Percentiles rank a stretch among this genome's conserved stretches.
Evolutionary conservation across 2,888 invertebrate species (phyloP).

Genomic region (Lordiphosa fenestrarum): DNA sequence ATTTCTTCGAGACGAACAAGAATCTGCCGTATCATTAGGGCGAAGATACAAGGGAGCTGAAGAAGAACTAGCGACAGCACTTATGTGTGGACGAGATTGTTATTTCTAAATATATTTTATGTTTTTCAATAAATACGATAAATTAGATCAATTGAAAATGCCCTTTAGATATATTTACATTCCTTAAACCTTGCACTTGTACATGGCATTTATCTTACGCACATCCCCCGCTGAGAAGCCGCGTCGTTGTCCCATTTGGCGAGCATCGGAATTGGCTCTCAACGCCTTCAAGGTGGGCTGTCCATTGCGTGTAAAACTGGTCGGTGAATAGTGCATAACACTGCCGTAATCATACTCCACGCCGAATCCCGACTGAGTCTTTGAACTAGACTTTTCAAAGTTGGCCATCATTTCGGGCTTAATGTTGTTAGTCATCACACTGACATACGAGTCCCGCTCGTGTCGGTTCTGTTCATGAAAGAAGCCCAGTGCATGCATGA

Average conservation of each 20-base stretch:
- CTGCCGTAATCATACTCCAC: conserved; percentile 89
- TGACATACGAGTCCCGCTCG: conserved; percentile 86
- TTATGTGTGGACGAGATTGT: conserved; percentile 24
- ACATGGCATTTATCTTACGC: conserved; percentile 76
- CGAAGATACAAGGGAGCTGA: not conserved
- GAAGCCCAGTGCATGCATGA: conserved; percentile 90
- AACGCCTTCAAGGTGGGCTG: conserved; percentile 86
- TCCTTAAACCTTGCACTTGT: conserved; percentile 58
- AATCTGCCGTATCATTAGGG: conserved; percentile 72
- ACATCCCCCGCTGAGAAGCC: conserved; percentile 76
- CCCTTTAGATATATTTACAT: not conserved
- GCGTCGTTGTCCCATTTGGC: conserved; percentile 72
- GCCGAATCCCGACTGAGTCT: conserved; percentile 83
- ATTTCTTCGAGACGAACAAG: conserved; percentile 78
- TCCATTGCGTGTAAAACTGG: conserved; percentile 87
- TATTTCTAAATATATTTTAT: conserved; percentile 32
- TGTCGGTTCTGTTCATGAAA: conserved; percentile 90
- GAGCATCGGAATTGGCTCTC: conserved; percentile 59
- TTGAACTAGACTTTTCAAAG: conserved; percentile 84
- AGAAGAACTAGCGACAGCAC: conserved; percentile 21
- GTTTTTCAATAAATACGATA: conserved; percentile 45
- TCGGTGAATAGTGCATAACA: conserved; percentile 90
- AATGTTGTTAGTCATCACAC: conserved; percentile 85
- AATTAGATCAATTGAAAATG: not conserved
- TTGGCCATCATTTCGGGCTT: conserved; percentile 84